Evolutionary conservation across 2,797 vertebrate genomes (phyloP), one percentile per base, ranked within the genome.

Genomic region (Mormyrops attenuatus): DNA sequence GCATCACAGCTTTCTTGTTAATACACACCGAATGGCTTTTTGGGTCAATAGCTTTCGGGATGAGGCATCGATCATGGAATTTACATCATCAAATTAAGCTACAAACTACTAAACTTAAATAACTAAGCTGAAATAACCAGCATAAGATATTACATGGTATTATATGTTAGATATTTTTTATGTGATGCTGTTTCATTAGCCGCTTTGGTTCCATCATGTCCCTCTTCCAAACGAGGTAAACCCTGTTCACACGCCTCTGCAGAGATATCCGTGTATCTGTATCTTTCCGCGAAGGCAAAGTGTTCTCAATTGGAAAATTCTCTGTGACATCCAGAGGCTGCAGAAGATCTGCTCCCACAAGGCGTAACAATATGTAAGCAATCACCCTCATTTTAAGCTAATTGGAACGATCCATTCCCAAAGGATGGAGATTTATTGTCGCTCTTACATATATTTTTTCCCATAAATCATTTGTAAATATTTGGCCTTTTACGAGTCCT

Each of bases 211-310:
- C 22, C 34, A 47, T n/a, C 15, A 11, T 91, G 87, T 91, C 89
- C 89, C 89, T 84, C 85, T 90, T 90, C 91, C 90, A 89, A 88
- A 91, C 88, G 63, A 89, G 89, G 91, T 38, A 44, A 13, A 89
- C 50, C 55, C 92, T 91, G 88, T 66, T 66, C 26, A 66, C 63
- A 30, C 26, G 26, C 22, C 34, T 44, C 20, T 41, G 38, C 86
- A 90, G 90, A 34, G 30, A 73, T 73, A 34, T 15, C 66, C 0
- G 13, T 77, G 30, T 2, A 77, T 77, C 41, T 20, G 69, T 5
- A 41, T 44, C 69, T 41, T 20, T 77, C 41, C 20, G 8, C 41
- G 6, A 34, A 34, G 82, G 50, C 60, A 22, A 41, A 49, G n/a
- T 87, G 50, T 38, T 49, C n/a, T 80, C 69, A 15, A 50, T 30